Evolutionary conservation across 2,113 vertebrate species (phyloP).

Genomic region (Egretta garzetta): DNA sequence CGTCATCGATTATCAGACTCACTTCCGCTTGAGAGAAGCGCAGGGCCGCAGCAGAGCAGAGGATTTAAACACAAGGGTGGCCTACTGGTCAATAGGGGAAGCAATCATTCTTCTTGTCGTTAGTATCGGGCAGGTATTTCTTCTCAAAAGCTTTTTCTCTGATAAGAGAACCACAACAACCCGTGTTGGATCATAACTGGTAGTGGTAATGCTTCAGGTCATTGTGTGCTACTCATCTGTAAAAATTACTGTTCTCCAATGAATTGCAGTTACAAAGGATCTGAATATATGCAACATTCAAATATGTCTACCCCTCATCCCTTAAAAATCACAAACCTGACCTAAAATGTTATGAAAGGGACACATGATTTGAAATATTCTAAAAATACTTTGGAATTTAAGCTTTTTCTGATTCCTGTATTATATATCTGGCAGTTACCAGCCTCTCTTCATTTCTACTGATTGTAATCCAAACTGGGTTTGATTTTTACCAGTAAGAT

Average conservation of each 20-base stretch:
- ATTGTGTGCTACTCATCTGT: conserved; percentile 40
- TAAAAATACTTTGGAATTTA: not conserved
- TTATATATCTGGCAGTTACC: conserved; percentile 45
- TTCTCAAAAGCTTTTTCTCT: conserved; percentile 97
- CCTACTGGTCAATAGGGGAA: conserved; percentile 97
- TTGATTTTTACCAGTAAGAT: conserved; percentile 28
- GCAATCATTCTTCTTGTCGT: conserved; percentile 96
- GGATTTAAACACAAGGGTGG: conserved; percentile 95
- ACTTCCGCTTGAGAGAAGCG: conserved; percentile 93
- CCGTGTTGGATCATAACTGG: conserved; percentile 91
- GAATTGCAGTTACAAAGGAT: conserved; percentile 70
- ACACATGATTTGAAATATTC: conserved; percentile 56
- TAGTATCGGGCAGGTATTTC: conserved; percentile 96
- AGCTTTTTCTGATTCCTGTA: not conserved
- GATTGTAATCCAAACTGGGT: conserved; percentile 19
- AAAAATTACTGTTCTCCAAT: conserved; percentile 56
- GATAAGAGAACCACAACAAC: conserved; percentile 98
- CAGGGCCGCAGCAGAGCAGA: conserved; percentile 97
- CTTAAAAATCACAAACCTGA: conserved; percentile 12
- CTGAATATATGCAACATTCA: conserved; percentile 68
- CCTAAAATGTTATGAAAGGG: conserved; percentile 40
- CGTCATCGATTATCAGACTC: conserved; percentile 97
- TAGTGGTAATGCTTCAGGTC: not conserved
- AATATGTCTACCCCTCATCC: conserved; percentile 38
- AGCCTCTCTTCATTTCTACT: conserved; percentile 33